Percentiles rank a stretch among this genome's conserved stretches.
These are phyloP conservation scores for Thalassaphorura encarpata DNA, from an alignment of 1,140 invertebrate genomes.

Conservation along the genomic window DNA sequence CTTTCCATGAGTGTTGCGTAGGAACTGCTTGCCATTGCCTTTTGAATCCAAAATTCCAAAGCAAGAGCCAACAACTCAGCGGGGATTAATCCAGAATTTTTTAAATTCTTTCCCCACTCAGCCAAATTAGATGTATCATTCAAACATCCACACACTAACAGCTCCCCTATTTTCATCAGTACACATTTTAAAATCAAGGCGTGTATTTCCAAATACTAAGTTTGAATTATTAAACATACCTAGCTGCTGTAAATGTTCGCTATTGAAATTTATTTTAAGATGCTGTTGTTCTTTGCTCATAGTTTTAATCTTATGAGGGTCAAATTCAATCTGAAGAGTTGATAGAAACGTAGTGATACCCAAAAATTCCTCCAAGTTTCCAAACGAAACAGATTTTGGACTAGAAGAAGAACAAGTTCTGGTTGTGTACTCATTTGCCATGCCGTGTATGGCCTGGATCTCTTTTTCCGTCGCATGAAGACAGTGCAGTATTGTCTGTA, in stretches of 20 bases:
- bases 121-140: constrained; percentile 38
- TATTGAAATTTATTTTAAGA: no score
- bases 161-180: no score
- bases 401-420: constrained; percentile 5
- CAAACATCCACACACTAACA: constrained; percentile 52
- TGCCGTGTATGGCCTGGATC: constrained; percentile 16
- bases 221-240: no score
- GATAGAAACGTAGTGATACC: constrained; percentile 13
- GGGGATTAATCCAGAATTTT: constrained; percentile 46
- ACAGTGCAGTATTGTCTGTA: constrained; percentile 25
- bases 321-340: constrained; percentile 17
- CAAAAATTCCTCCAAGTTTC: not conserved
- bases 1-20: constrained; percentile 41
- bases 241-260: no score
- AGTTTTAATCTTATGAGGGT: constrained; percentile 15
- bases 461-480: constrained; percentile 26
- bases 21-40: constrained; percentile 35
- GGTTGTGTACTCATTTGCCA: constrained; percentile 11
- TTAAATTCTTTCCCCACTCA: constrained; percentile 42
- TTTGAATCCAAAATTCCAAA: constrained; percentile 55
- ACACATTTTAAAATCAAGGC: no score
- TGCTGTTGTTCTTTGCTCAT: no score
- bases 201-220: no score
- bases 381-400: constrained; percentile 21
- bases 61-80: constrained; percentile 51